These are phyloP conservation scores for Ptychoptera contaminata DNA, from an alignment of 2,888 invertebrate genomes.

Conservation along the genomic window DNA sequence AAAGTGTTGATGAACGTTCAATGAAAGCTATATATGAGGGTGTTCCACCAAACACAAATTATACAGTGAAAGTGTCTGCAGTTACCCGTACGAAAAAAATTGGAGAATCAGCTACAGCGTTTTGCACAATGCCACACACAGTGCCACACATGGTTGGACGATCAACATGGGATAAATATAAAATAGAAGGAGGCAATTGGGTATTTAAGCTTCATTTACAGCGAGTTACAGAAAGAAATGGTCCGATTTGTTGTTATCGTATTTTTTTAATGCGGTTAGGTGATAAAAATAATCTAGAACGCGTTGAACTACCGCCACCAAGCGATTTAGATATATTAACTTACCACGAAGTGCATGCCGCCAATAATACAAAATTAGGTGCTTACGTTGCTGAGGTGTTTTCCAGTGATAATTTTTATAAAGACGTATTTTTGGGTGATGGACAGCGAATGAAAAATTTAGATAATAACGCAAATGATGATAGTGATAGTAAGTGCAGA, in stretches of 20 bases:
- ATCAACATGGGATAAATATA: slow-evolving; percentile 43
- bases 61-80: slow-evolving; percentile 60
- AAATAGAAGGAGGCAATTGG: slow-evolving; percentile 44
- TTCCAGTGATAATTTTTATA: slow-evolving; percentile 45
- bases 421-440: slow-evolving; percentile 61
- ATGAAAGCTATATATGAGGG: slow-evolving; percentile 41
- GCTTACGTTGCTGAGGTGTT: slow-evolving; percentile 79
- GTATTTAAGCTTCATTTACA: slow-evolving; percentile 62
- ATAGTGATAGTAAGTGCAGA: slow-evolving; percentile 21
- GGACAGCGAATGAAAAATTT: slow-evolving; percentile 25
- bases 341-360: slow-evolving; percentile 55
- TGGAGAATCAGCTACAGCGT: slow-evolving; percentile 45
- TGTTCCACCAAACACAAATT: slow-evolving; percentile 69
- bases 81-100: slow-evolving; percentile 59
- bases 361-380: slow-evolving; percentile 41
- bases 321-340: slow-evolving; percentile 52
- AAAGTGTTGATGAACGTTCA: slow-evolving; percentile 37
- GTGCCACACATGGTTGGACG: slow-evolving; percentile 42
- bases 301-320: slow-evolving; percentile 51
- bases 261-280: slow-evolving; percentile 60
- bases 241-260: slow-evolving; percentile 75
- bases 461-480: slow-evolving; percentile 7
- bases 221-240: slow-evolving; percentile 67
- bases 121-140: slow-evolving; percentile 55
- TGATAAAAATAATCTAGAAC: slow-evolving; percentile 35